Conservation (phyloP, 2,113 vertebrate species). For the Muntiacus reevesi region DNA sequence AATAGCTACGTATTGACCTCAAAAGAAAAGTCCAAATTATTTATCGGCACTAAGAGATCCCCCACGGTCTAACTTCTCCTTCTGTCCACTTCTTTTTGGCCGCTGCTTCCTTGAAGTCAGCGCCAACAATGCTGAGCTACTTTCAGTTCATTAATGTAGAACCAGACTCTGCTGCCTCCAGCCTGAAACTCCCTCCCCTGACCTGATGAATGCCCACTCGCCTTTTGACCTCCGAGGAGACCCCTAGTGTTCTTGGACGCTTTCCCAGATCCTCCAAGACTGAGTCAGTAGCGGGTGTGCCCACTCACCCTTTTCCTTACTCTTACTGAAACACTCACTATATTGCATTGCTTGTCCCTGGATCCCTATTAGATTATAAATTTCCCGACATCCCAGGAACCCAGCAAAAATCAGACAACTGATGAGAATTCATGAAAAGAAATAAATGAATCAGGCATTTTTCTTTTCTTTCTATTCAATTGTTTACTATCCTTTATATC, state of each 20-base stretch:
- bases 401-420: background rate
- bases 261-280: background rate
- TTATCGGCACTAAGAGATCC: background rate
- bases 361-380: background rate
- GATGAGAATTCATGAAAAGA: background rate
- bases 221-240: background rate
- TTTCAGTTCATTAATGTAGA: slow-evolving; percentile 33
- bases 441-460: background rate
- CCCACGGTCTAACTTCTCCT: background rate
- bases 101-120: background rate
- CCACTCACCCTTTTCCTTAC: background rate
- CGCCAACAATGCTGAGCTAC: background rate
- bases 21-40: background rate
- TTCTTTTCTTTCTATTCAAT: background rate
- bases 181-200: background rate
- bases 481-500: background rate
- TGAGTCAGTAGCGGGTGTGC: background rate
- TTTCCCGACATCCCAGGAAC: background rate
- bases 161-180: background rate
- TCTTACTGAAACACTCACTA: background rate
- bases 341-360: background rate
- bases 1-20: background rate
- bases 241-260: background rate
- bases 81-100: background rate
- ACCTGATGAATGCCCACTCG: background rate